phyloP scores from a whole-genome alignment of 2,888 invertebrate genomes.

The Melolontha melolontha region DNA sequence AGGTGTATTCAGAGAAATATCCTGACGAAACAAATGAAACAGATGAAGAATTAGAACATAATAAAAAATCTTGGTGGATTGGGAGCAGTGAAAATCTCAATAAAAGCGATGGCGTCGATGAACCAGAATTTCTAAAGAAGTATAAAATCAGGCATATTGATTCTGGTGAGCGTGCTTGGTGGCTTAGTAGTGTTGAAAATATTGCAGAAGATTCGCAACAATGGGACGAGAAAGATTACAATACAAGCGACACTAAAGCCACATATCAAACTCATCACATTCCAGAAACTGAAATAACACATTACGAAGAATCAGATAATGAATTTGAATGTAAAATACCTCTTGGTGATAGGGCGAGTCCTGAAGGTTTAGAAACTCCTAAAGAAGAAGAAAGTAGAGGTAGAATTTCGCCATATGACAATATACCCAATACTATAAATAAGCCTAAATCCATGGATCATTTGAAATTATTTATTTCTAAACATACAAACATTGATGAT shows the following conservation, averaged over 20 bases:
- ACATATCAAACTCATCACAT: slow-evolving; percentile 6
- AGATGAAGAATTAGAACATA: slow-evolving; percentile 14
- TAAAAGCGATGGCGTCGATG: slow-evolving; percentile 61
- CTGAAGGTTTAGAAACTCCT: slow-evolving; percentile 77
- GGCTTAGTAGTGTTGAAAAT: slow-evolving; percentile 68
- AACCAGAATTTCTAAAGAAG: slow-evolving; percentile 68
- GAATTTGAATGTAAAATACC: slow-evolving; percentile 68
- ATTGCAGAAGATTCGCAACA: slow-evolving; percentile 52
- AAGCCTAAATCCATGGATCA: slow-evolving; percentile 57
- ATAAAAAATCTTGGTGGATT: slow-evolving; percentile 46
- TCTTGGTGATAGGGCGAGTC: slow-evolving; percentile 83
- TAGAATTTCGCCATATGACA: slow-evolving; percentile 79
- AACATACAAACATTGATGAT: slow-evolving; percentile 90
- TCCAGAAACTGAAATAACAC: slow-evolving; percentile 18
- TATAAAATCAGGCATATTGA: slow-evolving; percentile 74
- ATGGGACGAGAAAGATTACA: slow-evolving; percentile 48
- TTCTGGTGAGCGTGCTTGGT: slow-evolving; percentile 79
- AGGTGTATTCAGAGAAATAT: slow-evolving; percentile 57
- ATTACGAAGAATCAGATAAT: slow-evolving; percentile 64
- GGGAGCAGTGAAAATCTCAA: slow-evolving; percentile 45
- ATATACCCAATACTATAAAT: slow-evolving; percentile 64
- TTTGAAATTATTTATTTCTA: slow-evolving; percentile 80
- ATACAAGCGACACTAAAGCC: slow-evolving; percentile 45
- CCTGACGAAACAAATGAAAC: background rate
- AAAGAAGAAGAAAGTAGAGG: slow-evolving; percentile 62